These are phyloP conservation scores for Pseudorhombus dupliciocellatus DNA, from an alignment of 2,113 vertebrate genomes.

Conservation along the genomic window DNA sequence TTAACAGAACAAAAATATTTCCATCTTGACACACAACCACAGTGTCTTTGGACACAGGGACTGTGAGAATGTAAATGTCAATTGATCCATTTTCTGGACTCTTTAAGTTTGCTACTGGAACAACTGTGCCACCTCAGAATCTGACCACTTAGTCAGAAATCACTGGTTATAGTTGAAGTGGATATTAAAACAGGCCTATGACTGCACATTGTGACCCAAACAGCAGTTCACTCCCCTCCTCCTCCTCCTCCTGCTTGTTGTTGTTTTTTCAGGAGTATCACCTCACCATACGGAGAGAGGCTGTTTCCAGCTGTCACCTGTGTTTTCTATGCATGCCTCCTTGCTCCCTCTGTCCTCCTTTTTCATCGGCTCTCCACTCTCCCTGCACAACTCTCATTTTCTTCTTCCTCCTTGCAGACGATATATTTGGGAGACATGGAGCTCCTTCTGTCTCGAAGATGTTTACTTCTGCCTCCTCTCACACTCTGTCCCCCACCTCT, in stretches of 20 bases:
- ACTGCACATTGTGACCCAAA: slow-evolving; percentile 23
- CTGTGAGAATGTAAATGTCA: no score
- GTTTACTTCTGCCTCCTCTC: neutral
- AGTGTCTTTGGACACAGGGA: no score
- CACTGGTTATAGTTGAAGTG: slow-evolving; percentile 5
- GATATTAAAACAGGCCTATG: slow-evolving; percentile 36
- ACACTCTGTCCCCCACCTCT: neutral
- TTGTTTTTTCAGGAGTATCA: slow-evolving; percentile 31
- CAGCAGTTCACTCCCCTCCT: slow-evolving; percentile 19
- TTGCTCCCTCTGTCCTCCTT: slow-evolving; percentile 40
- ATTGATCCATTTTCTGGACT: no score
- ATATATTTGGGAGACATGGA: slow-evolving; percentile 1
- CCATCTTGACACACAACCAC: no score
- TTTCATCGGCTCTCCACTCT: slow-evolving; percentile 19
- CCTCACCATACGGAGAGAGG: slow-evolving; percentile 54
- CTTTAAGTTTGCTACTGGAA: neutral
- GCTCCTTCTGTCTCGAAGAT: neutral
- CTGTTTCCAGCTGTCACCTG: slow-evolving; percentile 54
- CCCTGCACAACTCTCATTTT: neutral
- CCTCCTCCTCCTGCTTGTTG: neutral
- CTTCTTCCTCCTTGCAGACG: neutral
- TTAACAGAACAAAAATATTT: no score
- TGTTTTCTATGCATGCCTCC: slow-evolving; percentile 46
- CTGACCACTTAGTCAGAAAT: slow-evolving; percentile 13
- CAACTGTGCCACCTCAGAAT: neutral